Base-by-base conservation (phyloP, 2,113 vertebrate genomes). In the Anarhynchus alexandrinus region DNA sequence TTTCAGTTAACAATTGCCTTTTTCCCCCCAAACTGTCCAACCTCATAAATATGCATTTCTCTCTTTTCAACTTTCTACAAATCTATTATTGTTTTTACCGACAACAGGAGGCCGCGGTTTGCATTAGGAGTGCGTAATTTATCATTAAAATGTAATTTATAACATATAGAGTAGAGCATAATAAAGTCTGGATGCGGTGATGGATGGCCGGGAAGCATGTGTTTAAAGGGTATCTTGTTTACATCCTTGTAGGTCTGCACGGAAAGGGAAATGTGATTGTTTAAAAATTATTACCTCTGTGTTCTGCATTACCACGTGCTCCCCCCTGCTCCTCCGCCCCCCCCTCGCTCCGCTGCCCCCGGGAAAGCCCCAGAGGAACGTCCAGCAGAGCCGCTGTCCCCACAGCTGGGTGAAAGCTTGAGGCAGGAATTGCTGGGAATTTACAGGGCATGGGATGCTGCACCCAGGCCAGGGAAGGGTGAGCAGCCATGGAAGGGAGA, bases 131-230 rank as follows among this genome's bases (percentile, higher is more conserved):
- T 4, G 62, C 21, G 79, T 94, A 80, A 97, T 97, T 95, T 94
- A 94, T 97, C 94, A 95, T 97, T 96, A 95, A 97, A 96, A 93
- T 82, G 94, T 94, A 96, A 98, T 97, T 97, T 95, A 97, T 97
- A 94, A 96, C 85, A 58, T 67, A 81, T 93, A 55, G 91, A 97
- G 94, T 2, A 26, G 94, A 66, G 85, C 78, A 32, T 52, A 94
- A 97, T 94, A 79, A 88, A 93, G 89, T n/a, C 74, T n/a, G 90
- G 88, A 81, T 51, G 86, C 2, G 58, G 91, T 95, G 97, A 98
- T 94, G 88, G 96, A 97, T 96, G 91, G 90, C 6, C 0, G 34
- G 87, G 93, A 94, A 81, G 82, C 45, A 12, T 32, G 86, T 38
- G 72, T 26, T 81, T 67, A 90, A 89, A 90, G 90, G 87, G 94